Base-by-base conservation (phyloP, 2,113 vertebrate species). In the Echinops telfairi region DNA sequence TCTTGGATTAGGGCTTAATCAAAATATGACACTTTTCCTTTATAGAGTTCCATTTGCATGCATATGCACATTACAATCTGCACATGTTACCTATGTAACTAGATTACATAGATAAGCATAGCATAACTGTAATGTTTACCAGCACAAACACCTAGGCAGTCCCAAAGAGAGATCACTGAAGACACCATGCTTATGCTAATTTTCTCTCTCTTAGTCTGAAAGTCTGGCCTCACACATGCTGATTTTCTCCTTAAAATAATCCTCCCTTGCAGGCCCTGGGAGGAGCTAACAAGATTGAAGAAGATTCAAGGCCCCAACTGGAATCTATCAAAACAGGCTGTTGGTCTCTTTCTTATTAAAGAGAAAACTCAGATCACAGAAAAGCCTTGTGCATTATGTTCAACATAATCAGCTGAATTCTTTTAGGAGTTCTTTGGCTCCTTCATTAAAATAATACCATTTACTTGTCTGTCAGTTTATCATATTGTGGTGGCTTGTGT, bases 181-280 rank as follows among this genome's bases (percentile, higher is more conserved):
- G 88, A 84, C 12, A 70, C 11, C 23, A 8, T n/a, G 53, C 53
- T 47, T 6, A 60, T 71, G 36, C 84, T 82, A 10, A 57, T 53
- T 80, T 79, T 82, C 81, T 94, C 62, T 89, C 62, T 87, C 20
- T 73, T 77, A 27, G 1, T 83, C 86, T 88, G 78, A 57, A 94
- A 92, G 62, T 77, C 83, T 90, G 83, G 76, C 84, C 68, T 96
- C 78, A 78, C 92, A 82, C 38, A 64, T 89, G 78, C 78, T 89
- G 93, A 91, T 66, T 88, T 62, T 85, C 10, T 6, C 60, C 90
- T 68, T 71, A 78, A 89, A 96, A 93, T 94, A 95, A 91, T 68
- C 77, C 47, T 75, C 81, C 22, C 12, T 53, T 53, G 47, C 47
- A 53, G 47, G 47, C 10, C 47, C 47, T 14, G 47, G 47, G 12